Percentiles rank a stretch among this genome's conserved stretches.
phyloP scores from a whole-genome alignment of 2,113 vertebrate genomes.

The Oxygymnocypris stewartii region DNA sequence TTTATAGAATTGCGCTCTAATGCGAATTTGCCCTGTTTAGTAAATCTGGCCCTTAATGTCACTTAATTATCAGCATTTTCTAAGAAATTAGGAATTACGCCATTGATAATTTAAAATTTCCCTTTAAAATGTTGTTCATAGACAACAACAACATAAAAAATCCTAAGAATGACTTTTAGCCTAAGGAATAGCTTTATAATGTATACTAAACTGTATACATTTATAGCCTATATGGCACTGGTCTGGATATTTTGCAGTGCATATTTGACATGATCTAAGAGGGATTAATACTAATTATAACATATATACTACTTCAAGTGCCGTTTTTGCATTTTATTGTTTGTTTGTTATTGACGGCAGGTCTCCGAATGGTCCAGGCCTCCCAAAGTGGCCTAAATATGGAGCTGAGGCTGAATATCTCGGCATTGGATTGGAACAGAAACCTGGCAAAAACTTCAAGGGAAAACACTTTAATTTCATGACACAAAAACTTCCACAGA shows the following conservation, averaged over 20 bases:
- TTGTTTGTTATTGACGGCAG: slow-evolving; percentile 53
- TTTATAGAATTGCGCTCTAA: no score
- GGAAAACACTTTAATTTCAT: slow-evolving; percentile 65
- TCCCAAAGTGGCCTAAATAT: slow-evolving; percentile 72
- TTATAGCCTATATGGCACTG: background rate
- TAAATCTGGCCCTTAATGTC: background rate
- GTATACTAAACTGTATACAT: background rate
- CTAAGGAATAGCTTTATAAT: background rate
- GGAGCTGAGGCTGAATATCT: slow-evolving; percentile 67
- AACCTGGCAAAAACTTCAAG: slow-evolving; percentile 61
- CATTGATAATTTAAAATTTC: background rate
- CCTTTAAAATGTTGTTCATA: background rate
- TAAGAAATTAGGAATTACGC: background rate
- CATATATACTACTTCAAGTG: background rate
- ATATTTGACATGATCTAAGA: background rate
- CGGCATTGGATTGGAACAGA: slow-evolving; percentile 64
- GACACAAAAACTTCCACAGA: slow-evolving; percentile 66
- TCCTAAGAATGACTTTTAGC: background rate
- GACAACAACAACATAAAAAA: background rate
- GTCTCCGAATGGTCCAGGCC: slow-evolving; percentile 70
- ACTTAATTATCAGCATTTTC: background rate
- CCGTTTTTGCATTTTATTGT: background rate
- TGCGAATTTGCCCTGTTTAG: no score
- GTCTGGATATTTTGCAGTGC: background rate
- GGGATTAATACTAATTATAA: background rate